These are phyloP conservation scores for Gadus macrocephalus DNA, from an alignment of 2,113 vertebrate genomes.

Conservation along the genomic window DNA sequence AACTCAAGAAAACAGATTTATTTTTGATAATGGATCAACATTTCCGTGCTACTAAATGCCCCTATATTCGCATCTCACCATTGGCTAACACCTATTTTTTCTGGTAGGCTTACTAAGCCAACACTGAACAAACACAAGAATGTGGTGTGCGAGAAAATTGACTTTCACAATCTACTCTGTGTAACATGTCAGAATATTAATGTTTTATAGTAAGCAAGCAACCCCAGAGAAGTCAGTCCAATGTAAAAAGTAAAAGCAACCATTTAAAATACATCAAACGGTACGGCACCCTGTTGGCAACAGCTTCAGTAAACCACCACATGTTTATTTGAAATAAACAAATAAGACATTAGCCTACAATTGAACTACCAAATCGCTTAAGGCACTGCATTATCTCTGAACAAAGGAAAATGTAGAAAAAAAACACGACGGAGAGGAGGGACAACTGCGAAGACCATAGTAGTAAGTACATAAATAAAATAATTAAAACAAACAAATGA, in stretches of 20 bases:
- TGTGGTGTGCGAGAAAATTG: not conserved
- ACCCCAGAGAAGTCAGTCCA: too few relatives aligned
- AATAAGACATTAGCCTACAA: not conserved
- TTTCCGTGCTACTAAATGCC: not conserved
- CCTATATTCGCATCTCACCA: not conserved
- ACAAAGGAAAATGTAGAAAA: not conserved
- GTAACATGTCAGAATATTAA: not conserved
- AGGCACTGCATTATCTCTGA: slow-evolving; percentile 26
- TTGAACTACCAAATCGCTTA: not conserved
- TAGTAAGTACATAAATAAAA: slow-evolving; percentile 27
- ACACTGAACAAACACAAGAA: too few relatives aligned
- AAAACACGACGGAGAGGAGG: not conserved
- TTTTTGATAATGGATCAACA: not conserved
- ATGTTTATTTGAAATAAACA: not conserved
- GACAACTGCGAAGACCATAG: not conserved
- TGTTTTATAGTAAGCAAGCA: not conserved
- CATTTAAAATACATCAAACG: too few relatives aligned
- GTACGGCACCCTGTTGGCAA: too few relatives aligned
- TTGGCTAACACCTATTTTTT: not conserved
- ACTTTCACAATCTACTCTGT: too few relatives aligned
- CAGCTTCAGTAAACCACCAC: slow-evolving; percentile 20
- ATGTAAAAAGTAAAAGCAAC: too few relatives aligned
- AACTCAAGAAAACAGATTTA: too few relatives aligned
- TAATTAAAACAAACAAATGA: slow-evolving; percentile 6
- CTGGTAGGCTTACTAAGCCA: not conserved